Conservation (phyloP, 2,888 invertebrate genomes). For the Odontothrips loti region DNA sequence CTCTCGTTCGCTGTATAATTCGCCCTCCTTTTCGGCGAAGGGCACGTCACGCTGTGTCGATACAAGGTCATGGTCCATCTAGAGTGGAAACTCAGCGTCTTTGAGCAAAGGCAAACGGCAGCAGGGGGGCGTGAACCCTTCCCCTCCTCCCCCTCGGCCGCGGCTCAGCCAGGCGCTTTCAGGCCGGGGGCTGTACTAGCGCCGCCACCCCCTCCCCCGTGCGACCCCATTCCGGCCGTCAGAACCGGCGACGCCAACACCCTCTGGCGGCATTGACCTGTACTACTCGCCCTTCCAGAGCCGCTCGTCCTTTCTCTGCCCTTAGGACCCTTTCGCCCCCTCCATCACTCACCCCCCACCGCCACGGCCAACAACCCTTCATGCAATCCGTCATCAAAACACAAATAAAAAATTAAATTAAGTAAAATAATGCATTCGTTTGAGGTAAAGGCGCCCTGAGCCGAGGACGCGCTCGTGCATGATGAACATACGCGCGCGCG, state of each 20-base stretch:
- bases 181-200: not conserved
- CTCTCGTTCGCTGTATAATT: too few relatives aligned
- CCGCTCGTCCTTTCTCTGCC: not conserved
- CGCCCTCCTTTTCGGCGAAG: too few relatives aligned
- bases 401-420: too few relatives aligned
- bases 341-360: not conserved
- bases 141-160: too few relatives aligned
- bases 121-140: too few relatives aligned
- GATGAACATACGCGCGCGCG: too few relatives aligned
- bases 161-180: not conserved
- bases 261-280: not conserved
- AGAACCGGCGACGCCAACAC: not conserved
- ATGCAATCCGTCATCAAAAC: too few relatives aligned
- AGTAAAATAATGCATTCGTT: too few relatives aligned
- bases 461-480: too few relatives aligned
- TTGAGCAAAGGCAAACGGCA: not conserved
- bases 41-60: not conserved
- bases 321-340: not conserved
- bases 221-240: not conserved
- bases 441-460: too few relatives aligned
- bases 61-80: slow-evolving; percentile 11
- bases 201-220: not conserved
- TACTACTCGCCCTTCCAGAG: not conserved
- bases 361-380: too few relatives aligned
- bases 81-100: not conserved